Conservation (phyloP, 1,140 invertebrate genomes). For the Drosophila equinoxialis region DNA sequence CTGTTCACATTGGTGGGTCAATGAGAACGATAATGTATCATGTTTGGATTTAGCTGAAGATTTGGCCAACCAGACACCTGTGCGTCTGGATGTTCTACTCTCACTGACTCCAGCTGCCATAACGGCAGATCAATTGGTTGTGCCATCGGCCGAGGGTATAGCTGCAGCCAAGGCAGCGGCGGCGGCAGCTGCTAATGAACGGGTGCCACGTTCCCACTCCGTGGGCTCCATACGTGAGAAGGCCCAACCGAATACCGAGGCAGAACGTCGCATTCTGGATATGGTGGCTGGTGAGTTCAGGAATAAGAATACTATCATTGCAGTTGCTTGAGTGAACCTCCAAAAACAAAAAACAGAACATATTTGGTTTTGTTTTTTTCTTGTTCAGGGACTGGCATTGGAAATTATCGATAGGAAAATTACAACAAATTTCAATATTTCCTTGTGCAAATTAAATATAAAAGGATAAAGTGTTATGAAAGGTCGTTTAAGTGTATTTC, state of each 20-base stretch:
- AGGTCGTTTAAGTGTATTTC: not conserved
- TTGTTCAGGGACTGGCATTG: slow-evolving; percentile 3
- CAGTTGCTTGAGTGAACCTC: slow-evolving; percentile 43
- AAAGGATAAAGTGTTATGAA: too few relatives aligned
- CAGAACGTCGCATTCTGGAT: slow-evolving; percentile 87
- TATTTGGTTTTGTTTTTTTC: not conserved
- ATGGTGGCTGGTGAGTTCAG: slow-evolving; percentile 85
- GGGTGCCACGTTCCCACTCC: slow-evolving; percentile 85
- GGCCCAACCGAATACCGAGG: slow-evolving; percentile 83
- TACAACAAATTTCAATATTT: too few relatives aligned
- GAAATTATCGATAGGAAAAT: not conserved
- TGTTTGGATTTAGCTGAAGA: slow-evolving; percentile 94
- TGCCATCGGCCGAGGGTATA: slow-evolving; percentile 82
- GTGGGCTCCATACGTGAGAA: slow-evolving; percentile 88
- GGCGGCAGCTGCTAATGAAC: slow-evolving; percentile 64
- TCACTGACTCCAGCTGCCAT: slow-evolving; percentile 90
- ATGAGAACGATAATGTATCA: slow-evolving; percentile 92
- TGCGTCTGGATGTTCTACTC: slow-evolving; percentile 93
- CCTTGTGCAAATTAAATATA: too few relatives aligned
- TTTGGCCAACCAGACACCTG: slow-evolving; percentile 94
- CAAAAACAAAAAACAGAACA: not conserved
- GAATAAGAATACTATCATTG: slow-evolving; percentile 28
- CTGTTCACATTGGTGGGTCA: slow-evolving; percentile 97
- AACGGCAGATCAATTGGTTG: slow-evolving; percentile 87
- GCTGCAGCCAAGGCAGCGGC: slow-evolving; percentile 64